A percentile compares a stretch with the other conserved stretches of the same genome.
phyloP scores from a whole-genome alignment of 2,113 vertebrate genomes.

The Zapus hudsonius region DNA sequence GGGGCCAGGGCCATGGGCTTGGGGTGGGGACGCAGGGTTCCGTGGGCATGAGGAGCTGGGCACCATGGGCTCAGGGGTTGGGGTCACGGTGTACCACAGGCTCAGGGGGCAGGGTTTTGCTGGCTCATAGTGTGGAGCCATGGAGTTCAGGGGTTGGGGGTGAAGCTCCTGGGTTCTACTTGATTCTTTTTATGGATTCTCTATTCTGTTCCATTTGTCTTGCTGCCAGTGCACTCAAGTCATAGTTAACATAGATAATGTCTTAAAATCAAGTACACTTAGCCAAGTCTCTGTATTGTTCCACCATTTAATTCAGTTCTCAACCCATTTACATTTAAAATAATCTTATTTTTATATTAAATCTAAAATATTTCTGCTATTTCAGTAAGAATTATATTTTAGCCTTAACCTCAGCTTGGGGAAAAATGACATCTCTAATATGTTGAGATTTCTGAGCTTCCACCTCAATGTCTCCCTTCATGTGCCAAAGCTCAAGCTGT shows the following conservation, averaged over 20 bases:
- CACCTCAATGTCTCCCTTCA: background rate
- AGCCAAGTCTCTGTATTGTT: no score
- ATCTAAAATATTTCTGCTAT: background rate
- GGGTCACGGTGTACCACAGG: no score
- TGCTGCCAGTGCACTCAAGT: rapidly evolving
- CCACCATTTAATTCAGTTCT: background rate
- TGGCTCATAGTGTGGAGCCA: no score
- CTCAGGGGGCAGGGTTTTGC: no score
- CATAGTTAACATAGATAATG: background rate
- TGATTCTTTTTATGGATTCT: rapidly evolving
- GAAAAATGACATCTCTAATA: background rate
- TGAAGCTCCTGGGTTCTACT: no score
- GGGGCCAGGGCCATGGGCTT: no score
- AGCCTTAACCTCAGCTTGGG: background rate
- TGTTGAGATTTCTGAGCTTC: background rate
- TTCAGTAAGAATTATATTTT: background rate
- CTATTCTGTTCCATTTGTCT: background rate
- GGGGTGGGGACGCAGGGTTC: no score
- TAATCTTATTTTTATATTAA: background rate
- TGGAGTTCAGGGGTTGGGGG: no score
- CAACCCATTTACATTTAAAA: background rate
- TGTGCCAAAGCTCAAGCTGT: background rate
- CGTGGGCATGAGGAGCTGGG: no score
- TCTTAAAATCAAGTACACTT: background rate
- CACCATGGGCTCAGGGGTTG: no score